Evolutionary conservation across 1,140 invertebrate genomes (phyloP).

Genomic region (Carcinoscorpius rotundicauda): DNA sequence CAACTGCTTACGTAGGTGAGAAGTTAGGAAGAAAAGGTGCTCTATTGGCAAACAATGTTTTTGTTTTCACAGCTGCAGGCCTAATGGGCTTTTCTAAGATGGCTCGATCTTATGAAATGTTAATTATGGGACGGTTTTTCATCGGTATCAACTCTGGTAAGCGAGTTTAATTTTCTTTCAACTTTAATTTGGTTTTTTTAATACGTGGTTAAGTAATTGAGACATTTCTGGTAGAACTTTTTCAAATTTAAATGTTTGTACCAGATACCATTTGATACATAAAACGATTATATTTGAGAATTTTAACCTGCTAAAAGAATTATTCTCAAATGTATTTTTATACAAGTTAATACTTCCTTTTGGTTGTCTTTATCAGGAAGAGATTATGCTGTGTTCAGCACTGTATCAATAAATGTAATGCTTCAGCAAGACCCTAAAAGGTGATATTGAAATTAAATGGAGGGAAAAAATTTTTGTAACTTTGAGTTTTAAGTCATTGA

Average conservation of each 20-base stretch:
- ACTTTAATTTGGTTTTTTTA: not conserved
- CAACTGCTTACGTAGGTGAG: constrained; percentile 60
- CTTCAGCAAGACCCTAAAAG: not conserved
- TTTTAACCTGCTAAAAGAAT: too few species aligned
- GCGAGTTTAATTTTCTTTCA: not conserved
- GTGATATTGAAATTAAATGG: not conserved
- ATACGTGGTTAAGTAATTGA: not conserved
- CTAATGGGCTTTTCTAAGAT: constrained; percentile 40
- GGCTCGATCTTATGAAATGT: constrained; percentile 53
- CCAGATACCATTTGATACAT: too few species aligned
- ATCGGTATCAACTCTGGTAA: constrained; percentile 69
- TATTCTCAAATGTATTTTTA: too few species aligned
- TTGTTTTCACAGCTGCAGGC: constrained; percentile 53
- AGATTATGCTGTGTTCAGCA: too few species aligned
- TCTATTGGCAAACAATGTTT: constrained; percentile 64
- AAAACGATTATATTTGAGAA: too few species aligned
- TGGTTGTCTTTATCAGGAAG: too few species aligned
- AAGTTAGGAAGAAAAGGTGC: constrained; percentile 66
- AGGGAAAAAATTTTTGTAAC: too few species aligned
- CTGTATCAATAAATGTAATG: too few species aligned
- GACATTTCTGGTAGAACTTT: not conserved
- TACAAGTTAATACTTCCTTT: too few species aligned
- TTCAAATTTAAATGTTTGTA: too few species aligned
- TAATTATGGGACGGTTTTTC: constrained; percentile 60
- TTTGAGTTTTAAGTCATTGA: too few species aligned